Evolutionary conservation across 1,140 invertebrate species (phyloP).

Genomic region (Drosophila ironensis): DNA sequence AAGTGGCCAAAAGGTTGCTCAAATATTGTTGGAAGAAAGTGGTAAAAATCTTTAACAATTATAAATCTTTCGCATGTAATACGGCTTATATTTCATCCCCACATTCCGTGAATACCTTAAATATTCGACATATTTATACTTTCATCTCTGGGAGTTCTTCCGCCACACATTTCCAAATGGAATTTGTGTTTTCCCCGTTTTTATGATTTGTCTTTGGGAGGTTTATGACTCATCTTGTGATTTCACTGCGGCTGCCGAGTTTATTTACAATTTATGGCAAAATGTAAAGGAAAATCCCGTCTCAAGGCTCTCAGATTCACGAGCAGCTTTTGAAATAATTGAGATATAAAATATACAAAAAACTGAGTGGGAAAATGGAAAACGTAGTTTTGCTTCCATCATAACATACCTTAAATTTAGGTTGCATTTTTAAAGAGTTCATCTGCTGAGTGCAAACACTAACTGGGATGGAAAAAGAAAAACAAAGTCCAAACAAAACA

Average conservation of each 20-base stretch:
- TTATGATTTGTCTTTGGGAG: constrained; percentile 24
- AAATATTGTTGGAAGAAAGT: not conserved
- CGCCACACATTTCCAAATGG: not conserved
- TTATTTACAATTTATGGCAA: constrained; percentile 37
- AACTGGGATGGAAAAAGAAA: not conserved
- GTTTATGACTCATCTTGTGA: constrained; percentile 34
- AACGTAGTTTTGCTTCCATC: too few species aligned
- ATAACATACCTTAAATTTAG: too few species aligned
- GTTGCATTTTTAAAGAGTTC: constrained; percentile 9
- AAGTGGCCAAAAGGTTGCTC: not conserved
- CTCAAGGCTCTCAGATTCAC: constrained; percentile 2
- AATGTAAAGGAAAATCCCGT: constrained; percentile 2
- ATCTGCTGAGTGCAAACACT: not conserved
- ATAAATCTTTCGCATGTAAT: not conserved
- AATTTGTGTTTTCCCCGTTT: constrained; percentile 4
- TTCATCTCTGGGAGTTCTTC: not conserved
- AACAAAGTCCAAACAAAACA: not conserved
- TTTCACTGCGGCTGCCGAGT: not conserved
- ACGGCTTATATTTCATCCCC: not conserved
- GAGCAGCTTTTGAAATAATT: not conserved
- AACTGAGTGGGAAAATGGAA: not conserved
- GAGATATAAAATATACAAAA: not conserved
- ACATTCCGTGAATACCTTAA: not conserved
- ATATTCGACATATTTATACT: not conserved
- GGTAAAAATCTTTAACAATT: not conserved